phyloP scores from a whole-genome alignment of 64 coral and sea anemone genomes.

The Dendrophyllia cribrosa region DNA sequence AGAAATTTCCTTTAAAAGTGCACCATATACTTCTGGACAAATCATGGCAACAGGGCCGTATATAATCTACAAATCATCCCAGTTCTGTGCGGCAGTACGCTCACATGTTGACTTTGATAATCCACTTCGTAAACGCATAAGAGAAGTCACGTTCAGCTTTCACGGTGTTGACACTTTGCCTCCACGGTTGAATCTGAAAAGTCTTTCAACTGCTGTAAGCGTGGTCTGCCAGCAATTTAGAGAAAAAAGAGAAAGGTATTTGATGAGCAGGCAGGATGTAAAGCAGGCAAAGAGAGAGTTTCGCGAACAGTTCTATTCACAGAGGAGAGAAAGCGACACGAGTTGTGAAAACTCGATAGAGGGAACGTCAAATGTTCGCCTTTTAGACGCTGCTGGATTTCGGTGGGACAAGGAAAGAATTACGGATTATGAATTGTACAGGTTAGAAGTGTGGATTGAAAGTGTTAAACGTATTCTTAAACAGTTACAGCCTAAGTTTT shows the following conservation, averaged over 20 bases:
- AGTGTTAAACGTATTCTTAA: background rate
- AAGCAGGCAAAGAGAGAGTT: slow-evolving; percentile 57
- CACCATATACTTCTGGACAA: background rate
- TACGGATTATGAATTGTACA: slow-evolving; percentile 85
- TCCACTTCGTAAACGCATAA: slow-evolving; percentile 59
- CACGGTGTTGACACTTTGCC: slow-evolving; percentile 72
- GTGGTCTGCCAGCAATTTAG: slow-evolving; percentile 80
- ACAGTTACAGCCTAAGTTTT: background rate
- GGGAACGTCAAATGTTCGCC: slow-evolving; percentile 3
- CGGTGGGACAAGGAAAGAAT: slow-evolving; percentile 83
- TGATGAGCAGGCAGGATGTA: slow-evolving; percentile 20
- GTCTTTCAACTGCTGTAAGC: slow-evolving; percentile 78
- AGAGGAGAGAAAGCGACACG: slow-evolving; percentile 11
- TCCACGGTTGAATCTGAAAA: slow-evolving; percentile 75
- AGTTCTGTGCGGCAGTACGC: slow-evolving; percentile 89
- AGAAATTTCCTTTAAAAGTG: background rate
- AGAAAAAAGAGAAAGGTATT: slow-evolving; percentile 56
- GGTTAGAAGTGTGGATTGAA: slow-evolving; percentile 29
- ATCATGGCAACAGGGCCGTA: slow-evolving; percentile 93
- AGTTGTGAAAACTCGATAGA: slow-evolving; percentile 26
- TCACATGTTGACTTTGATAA: slow-evolving; percentile 85
- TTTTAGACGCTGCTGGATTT: slow-evolving; percentile 62
- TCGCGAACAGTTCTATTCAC: slow-evolving; percentile 31
- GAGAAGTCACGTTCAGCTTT: slow-evolving; percentile 74
- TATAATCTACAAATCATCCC: slow-evolving; percentile 91